A percentile compares a stretch with the other conserved stretches of the same genome.
phyloP scores from a whole-genome alignment of 2,888 invertebrate genomes.

The Oscheius sp. region DNA sequence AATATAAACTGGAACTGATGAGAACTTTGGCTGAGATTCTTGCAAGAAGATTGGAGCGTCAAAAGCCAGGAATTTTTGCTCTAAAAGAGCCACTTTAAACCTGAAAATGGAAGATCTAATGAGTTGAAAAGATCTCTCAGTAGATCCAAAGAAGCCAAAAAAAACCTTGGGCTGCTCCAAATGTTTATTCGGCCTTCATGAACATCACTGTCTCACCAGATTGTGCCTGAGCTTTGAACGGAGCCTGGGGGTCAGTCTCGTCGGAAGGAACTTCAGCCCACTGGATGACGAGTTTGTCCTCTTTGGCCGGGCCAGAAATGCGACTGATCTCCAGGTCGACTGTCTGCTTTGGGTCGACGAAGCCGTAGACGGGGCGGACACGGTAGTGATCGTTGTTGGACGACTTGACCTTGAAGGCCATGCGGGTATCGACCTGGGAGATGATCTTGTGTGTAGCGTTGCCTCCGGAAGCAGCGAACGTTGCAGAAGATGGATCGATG shows the following conservation, averaged over 20 bases:
- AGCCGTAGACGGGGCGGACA: conserved; percentile 59
- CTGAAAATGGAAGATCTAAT: too few species aligned
- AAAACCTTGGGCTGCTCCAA: too few species aligned
- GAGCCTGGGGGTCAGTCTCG: conserved; percentile 53
- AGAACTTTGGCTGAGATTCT: too few species aligned
- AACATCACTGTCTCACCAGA: conserved; percentile 52
- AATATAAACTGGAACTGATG: too few species aligned
- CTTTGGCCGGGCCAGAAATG: conserved; percentile 44
- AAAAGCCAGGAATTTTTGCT: too few species aligned
- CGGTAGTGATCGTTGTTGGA: conserved; percentile 61
- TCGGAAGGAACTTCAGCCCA: conserved; percentile 55
- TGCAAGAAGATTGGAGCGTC: too few species aligned
- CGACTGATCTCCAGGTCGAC: conserved; percentile 47
- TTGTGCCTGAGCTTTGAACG: conserved; percentile 54
- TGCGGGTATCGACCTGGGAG: conserved; percentile 44
- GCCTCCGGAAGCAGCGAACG: conserved; percentile 53
- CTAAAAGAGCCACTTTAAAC: too few species aligned
- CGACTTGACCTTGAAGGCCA: conserved; percentile 56
- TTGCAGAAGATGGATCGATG: conserved; percentile 51
- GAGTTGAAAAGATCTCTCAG: too few species aligned
- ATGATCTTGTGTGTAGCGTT: conserved; percentile 48
- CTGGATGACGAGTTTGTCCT: conserved; percentile 53
- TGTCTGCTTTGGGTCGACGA: conserved; percentile 46
- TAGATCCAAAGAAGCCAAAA: too few species aligned
- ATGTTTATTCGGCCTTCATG: conserved; percentile 39